Percentiles rank a stretch among this genome's conserved stretches.
Evolutionary conservation across 1,140 invertebrate genomes (phyloP).

Genomic region (Copidosoma floridanum): DNA sequence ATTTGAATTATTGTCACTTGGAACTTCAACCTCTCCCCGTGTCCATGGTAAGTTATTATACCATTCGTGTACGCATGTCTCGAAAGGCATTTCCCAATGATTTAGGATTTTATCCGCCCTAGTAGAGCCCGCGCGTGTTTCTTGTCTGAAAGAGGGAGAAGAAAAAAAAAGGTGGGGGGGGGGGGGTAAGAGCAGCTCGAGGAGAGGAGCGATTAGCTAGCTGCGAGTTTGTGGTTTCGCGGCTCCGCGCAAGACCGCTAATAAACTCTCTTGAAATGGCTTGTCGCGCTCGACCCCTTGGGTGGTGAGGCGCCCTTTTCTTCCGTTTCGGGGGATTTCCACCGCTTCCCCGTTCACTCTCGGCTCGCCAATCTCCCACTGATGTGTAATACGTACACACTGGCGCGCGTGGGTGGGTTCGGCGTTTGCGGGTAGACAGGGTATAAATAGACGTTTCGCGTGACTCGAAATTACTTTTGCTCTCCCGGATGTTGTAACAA

Average conservation of each 20-base stretch:
- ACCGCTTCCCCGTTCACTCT: not conserved
- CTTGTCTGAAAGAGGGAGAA: not conserved
- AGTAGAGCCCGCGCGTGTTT: not conserved
- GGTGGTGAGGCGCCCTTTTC: not conserved
- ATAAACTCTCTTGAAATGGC: constrained; percentile 24
- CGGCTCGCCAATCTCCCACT: too few relatives aligned
- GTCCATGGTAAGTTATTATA: too few relatives aligned
- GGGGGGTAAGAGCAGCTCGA: not conserved
- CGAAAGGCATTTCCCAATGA: too few relatives aligned
- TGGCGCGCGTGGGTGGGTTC: too few relatives aligned
- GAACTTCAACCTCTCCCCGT: too few relatives aligned
- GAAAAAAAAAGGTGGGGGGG: not conserved
- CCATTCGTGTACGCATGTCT: too few relatives aligned
- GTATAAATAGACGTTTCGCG: not conserved
- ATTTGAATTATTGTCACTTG: too few relatives aligned
- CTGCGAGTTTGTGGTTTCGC: too few relatives aligned
- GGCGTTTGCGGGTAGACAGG: not conserved
- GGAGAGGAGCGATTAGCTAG: constrained; percentile 6
- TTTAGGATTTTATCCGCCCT: too few relatives aligned
- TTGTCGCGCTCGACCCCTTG: not conserved
- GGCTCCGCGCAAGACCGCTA: constrained; percentile 12
- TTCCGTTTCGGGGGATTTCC: not conserved
- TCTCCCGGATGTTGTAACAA: too few relatives aligned
- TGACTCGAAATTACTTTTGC: not conserved
- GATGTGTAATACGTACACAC: not conserved